Percentiles rank a stretch among this genome's conserved stretches.
Conservation (phyloP, 1,140 invertebrate genomes). For the Stenopsyche tienmushanensis region DNA sequence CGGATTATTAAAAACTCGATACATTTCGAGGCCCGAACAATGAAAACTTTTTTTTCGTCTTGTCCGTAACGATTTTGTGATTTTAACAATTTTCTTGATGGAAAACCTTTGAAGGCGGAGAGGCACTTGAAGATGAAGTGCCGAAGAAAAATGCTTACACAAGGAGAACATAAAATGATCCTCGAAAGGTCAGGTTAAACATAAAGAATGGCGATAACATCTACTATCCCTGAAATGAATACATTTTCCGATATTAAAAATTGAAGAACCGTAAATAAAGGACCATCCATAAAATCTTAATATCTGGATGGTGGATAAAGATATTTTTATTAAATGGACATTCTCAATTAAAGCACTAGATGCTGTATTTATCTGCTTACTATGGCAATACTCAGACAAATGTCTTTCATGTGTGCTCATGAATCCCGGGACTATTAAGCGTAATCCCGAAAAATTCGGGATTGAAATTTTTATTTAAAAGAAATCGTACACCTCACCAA, state of each 20-base stretch:
- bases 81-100: conserved; percentile 13
- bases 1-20: too few species aligned
- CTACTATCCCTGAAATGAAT: too few species aligned
- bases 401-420: too few species aligned
- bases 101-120: conserved; percentile 10
- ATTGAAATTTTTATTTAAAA: too few species aligned
- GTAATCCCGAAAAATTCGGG: too few species aligned
- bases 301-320: neutral
- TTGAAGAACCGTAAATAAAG: neutral
- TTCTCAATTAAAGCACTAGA: conserved; percentile 2
- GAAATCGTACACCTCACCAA: too few species aligned
- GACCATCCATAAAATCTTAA: neutral
- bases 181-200: conserved; percentile 23
- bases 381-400: too few species aligned
- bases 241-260: neutral
- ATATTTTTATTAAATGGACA: neutral
- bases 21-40: too few species aligned
- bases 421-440: too few species aligned
- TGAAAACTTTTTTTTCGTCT: too few species aligned
- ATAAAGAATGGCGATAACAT: conserved; percentile 13
- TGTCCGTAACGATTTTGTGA: too few species aligned
- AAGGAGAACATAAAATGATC: conserved; percentile 19
- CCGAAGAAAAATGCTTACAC: conserved; percentile 25
- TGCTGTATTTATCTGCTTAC: too few species aligned
- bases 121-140: conserved; percentile 12